Evolutionary conservation across 2,888 invertebrate species (phyloP).

Genomic region (Omphaloscelis lunosa): DNA sequence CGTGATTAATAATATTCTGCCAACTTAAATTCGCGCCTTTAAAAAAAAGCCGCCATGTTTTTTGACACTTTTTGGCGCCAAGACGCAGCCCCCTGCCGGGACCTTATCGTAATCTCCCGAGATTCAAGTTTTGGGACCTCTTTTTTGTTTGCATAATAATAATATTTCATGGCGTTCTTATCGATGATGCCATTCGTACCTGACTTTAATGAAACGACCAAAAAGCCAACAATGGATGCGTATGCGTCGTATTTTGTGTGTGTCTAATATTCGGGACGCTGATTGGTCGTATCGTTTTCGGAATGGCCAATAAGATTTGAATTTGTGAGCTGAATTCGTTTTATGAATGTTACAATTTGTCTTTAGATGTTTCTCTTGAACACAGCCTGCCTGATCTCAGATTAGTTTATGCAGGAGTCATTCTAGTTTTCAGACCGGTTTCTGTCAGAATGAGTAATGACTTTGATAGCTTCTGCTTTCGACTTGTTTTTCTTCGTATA

Average conservation of each 20-base stretch:
- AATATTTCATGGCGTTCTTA: slow-evolving; percentile 71
- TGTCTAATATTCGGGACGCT: slow-evolving; percentile 36
- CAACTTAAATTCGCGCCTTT: slow-evolving; percentile 70
- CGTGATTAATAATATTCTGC: slow-evolving; percentile 72
- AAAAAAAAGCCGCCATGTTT: slow-evolving; percentile 70
- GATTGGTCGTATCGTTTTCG: slow-evolving; percentile 45
- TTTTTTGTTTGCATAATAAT: slow-evolving; percentile 74
- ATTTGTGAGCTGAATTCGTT: slow-evolving; percentile 35
- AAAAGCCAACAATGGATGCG: slow-evolving; percentile 63
- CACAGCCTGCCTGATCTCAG: slow-evolving; percentile 12
- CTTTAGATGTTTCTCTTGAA: slow-evolving; percentile 18
- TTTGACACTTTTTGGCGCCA: slow-evolving; percentile 82
- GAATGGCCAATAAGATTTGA: slow-evolving; percentile 43
- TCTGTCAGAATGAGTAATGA: slow-evolving; percentile 34
- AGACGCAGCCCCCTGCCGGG: slow-evolving; percentile 72
- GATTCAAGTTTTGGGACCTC: slow-evolving; percentile 72
- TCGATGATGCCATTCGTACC: slow-evolving; percentile 65
- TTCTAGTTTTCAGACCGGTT: slow-evolving; percentile 41
- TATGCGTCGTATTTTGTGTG: slow-evolving; percentile 49
- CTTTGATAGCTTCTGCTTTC: slow-evolving; percentile 41
- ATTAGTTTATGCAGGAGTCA: slow-evolving; percentile 34
- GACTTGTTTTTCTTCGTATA: slow-evolving; percentile 42
- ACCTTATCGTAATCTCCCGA: slow-evolving; percentile 78
- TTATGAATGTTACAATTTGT: slow-evolving; percentile 29
- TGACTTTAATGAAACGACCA: slow-evolving; percentile 62